Conservation (phyloP, 23 tunicate genomes). For the Ciona savignyi region DNA sequence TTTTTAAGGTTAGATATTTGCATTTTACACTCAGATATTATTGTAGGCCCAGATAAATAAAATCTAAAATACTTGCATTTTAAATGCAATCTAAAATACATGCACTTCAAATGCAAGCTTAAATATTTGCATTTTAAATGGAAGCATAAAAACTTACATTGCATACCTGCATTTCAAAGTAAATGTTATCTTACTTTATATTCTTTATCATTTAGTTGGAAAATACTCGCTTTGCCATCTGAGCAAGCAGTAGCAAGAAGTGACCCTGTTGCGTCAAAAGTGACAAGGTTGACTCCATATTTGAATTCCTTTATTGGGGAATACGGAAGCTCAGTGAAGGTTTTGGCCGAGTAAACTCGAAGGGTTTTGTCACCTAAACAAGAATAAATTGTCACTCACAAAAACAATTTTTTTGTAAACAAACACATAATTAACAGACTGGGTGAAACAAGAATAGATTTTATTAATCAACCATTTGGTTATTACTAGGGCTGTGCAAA, state of each 20-base stretch:
- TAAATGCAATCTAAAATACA: too few species aligned
- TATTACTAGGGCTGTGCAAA: too few species aligned
- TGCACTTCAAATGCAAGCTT: too few species aligned
- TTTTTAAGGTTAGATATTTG: too few species aligned
- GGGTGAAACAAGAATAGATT: too few species aligned
- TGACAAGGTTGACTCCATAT: slow-evolving; percentile 73
- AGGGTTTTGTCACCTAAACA: slow-evolving; percentile 80
- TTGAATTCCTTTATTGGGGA: slow-evolving; percentile 71
- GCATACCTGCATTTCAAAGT: too few species aligned
- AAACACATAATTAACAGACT: neutral
- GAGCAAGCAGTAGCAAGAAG: slow-evolving; percentile 56
- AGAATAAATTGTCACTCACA: neutral
- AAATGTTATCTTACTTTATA: slow-evolving; percentile 26
- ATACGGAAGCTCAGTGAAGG: slow-evolving; percentile 52
- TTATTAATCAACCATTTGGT: too few species aligned
- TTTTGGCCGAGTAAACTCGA: slow-evolving; percentile 46
- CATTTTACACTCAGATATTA: too few species aligned
- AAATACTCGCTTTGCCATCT: slow-evolving; percentile 81
- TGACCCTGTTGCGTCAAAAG: slow-evolving; percentile 39
- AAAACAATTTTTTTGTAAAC: neutral
- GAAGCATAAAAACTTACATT: too few species aligned
- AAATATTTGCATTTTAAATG: too few species aligned
- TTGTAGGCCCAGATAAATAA: too few species aligned
- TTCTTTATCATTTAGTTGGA: slow-evolving; percentile 25
- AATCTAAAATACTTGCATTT: too few species aligned